These are phyloP conservation scores for Blastomussa wellsi DNA, from an alignment of 92 coral and sea anemone species.

Conservation along the genomic window DNA sequence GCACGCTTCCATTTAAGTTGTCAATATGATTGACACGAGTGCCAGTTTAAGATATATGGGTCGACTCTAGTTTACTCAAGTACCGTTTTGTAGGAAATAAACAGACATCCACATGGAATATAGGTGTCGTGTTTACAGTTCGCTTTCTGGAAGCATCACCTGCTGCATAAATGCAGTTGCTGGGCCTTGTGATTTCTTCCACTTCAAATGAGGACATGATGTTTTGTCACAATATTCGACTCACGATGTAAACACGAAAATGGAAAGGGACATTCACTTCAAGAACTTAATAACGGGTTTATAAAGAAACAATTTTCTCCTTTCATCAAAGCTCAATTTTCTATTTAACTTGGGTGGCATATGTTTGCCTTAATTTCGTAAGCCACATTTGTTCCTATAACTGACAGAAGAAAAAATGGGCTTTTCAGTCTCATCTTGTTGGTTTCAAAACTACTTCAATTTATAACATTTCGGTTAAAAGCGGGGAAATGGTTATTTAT, in stretches of 20 bases:
- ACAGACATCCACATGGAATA: slow-evolving; percentile 24
- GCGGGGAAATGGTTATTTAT: background rate
- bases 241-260: slow-evolving; percentile 13
- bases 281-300: slow-evolving; percentile 23
- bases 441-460: background rate
- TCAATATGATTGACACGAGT: slow-evolving; percentile 31
- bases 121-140: slow-evolving; percentile 26
- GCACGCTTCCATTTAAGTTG: slow-evolving; percentile 36
- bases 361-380: background rate
- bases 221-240: slow-evolving; percentile 1
- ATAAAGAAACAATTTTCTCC: slow-evolving; percentile 5
- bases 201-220: slow-evolving; percentile 6
- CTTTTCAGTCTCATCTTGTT: background rate
- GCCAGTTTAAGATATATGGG: slow-evolving; percentile 23
- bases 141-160: slow-evolving; percentile 8
- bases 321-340: slow-evolving; percentile 8
- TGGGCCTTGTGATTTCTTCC: background rate
- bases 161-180: slow-evolving; percentile 7
- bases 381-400: background rate
- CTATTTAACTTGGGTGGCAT: slow-evolving; percentile 18
- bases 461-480: background rate
- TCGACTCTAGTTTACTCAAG: slow-evolving; percentile 37
- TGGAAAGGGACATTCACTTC: slow-evolving; percentile 23
- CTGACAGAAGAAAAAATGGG: background rate
- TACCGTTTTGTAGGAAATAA: slow-evolving; percentile 51